Conservation (phyloP, 2,113 vertebrate genomes). For the Motacilla tschutschensis region DNA sequence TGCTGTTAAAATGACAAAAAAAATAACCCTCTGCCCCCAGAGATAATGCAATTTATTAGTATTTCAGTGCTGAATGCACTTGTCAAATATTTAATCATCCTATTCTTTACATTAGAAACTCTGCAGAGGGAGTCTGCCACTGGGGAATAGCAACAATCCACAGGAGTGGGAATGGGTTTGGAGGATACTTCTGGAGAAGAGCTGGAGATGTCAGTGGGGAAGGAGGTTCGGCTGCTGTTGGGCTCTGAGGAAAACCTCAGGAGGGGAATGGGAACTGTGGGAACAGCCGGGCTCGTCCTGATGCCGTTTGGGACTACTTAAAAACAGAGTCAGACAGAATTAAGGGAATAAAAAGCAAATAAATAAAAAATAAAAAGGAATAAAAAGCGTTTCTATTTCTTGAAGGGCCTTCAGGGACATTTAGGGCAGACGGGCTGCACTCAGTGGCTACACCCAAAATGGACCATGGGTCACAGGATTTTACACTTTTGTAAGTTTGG, state of each 20-base stretch:
- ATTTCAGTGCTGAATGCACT: constrained; percentile 18
- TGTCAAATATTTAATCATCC: constrained; percentile 43
- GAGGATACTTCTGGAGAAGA: not conserved
- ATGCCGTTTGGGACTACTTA: not conserved
- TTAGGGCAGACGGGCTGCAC: not conserved
- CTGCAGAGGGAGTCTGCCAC: not conserved
- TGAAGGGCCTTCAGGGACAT: not conserved
- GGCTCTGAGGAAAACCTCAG: not conserved
- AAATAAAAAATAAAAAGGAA: no score
- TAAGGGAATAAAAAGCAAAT: not conserved
- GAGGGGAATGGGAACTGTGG: not conserved
- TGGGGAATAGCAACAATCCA: constrained; percentile 13
- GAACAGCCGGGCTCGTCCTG: not conserved
- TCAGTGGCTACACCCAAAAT: not conserved
- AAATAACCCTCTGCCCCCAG: not conserved
- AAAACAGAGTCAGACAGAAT: not conserved
- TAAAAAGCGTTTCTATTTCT: not conserved
- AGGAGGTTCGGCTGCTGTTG: not conserved
- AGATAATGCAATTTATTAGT: constrained; percentile 30
- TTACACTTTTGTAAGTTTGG: not conserved
- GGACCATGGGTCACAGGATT: not conserved
- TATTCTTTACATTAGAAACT: constrained; percentile 1
- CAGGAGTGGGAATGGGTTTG: not conserved
- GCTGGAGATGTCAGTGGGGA: not conserved
- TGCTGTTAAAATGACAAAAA: constrained; percentile 27